Evolutionary conservation across 2,888 invertebrate species (phyloP), one percentile per base, ranked within the genome.

Genomic region (Pyralis farinalis): DNA sequence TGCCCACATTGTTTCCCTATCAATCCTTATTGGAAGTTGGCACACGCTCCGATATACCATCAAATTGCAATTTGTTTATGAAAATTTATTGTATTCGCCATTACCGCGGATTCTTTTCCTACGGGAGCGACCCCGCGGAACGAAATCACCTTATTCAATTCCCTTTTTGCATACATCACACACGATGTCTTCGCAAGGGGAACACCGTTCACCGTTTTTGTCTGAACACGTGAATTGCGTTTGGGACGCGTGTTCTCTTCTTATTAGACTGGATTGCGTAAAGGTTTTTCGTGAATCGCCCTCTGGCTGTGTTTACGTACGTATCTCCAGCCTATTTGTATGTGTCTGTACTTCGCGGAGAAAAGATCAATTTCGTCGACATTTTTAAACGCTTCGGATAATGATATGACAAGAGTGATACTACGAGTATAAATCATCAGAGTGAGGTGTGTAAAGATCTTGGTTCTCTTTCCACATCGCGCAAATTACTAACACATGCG

Each of bases 11-110:
- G 87, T 87, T 87, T 87, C 77, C 82, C 82, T 86, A 87, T 87
- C 86, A 86, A 86, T 87, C 80, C 82, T 82, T 84, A 84, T 87
- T 85, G 86, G 78, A 59, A 85, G 73, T 77, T 66, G 66, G 73
- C 77, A 66, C 84, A 78, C 85, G 69, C 76, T 74, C 78, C 77
- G 78, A 75, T 77, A 73, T 66, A 63, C 72, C 87, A 88, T 88
- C 88, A 88, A 88, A 88, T 76, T 77, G 85, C 86, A 86, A 88
- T 88, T 88, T 88, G 88, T 88, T 88, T 88, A 88, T 88, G 88
- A 88, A 88, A 88, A 88, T 88, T 88, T 88, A 88, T 88, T 86
- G 87, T 87, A 88, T 87, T 87, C 78, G 79, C 86, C 86, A 87
- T 88, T 87, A 88, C 87, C 79, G 76, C 59, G 79, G 80, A 81